Evolutionary conservation across 2,888 invertebrate species (phyloP).

Genomic region (Urechis unicinctus): DNA sequence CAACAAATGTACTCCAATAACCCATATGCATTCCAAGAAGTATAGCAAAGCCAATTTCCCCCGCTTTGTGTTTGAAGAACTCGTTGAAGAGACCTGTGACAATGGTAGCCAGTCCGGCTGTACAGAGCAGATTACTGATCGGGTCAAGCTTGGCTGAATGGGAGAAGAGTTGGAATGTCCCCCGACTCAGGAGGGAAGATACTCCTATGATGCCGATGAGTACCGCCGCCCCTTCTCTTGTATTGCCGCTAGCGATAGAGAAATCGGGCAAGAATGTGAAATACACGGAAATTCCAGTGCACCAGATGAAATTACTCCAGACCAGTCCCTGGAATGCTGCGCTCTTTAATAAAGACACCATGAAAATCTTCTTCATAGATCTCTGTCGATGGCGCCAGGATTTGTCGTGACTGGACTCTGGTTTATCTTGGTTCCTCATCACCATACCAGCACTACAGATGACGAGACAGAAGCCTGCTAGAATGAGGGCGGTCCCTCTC

Average conservation of each 20-base stretch:
- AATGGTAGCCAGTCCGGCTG: conserved; percentile 36
- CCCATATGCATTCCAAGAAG: conserved; percentile 45
- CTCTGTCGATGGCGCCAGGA: background rate
- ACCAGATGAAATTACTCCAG: conserved; percentile 43
- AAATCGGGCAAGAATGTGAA: conserved; percentile 43
- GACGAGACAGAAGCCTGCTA: conserved; percentile 8
- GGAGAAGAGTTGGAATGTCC: conserved; percentile 42
- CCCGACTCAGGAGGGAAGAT: conserved; percentile 34
- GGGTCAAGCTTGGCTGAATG: conserved; percentile 41
- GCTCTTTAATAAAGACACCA: conserved; percentile 29
- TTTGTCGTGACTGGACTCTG: conserved; percentile 12
- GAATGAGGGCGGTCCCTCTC: conserved; percentile 12
- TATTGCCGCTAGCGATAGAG: conserved; percentile 27
- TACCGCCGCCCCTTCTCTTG: conserved; percentile 24
- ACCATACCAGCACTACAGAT: conserved; percentile 31
- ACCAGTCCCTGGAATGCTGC: conserved; percentile 38
- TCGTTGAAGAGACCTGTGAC: conserved; percentile 40
- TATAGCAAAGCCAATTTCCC: conserved; percentile 42
- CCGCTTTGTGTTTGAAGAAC: conserved; percentile 37
- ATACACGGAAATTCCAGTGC: conserved; percentile 38
- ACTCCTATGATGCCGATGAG: conserved; percentile 38
- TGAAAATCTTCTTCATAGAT: conserved; percentile 14
- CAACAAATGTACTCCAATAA: conserved; percentile 46
- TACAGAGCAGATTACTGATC: conserved; percentile 36
- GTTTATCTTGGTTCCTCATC: conserved; percentile 24